phyloP scores from a whole-genome alignment of 1,140 invertebrate species.

The Aphaenogaster rudis region DNA sequence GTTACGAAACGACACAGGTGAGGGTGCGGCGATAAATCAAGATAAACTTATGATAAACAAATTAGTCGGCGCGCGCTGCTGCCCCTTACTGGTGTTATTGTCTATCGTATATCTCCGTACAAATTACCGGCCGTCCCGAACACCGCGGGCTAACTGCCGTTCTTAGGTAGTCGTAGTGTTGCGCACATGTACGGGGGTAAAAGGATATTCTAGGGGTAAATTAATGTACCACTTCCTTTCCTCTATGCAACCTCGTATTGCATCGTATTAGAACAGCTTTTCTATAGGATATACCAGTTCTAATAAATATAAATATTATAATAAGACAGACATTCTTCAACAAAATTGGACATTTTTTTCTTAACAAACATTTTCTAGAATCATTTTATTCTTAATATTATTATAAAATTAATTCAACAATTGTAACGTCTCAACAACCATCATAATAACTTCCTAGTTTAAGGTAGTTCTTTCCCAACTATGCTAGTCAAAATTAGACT shows the following conservation, averaged over 20 bases:
- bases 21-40: constrained; percentile 78
- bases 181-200: constrained; percentile 80
- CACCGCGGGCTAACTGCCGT: constrained; percentile 80
- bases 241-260: constrained; percentile 74
- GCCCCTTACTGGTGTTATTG: constrained; percentile 74
- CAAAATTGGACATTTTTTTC: not conserved
- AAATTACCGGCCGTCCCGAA: constrained; percentile 82
- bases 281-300: not conserved
- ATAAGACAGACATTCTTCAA: not conserved
- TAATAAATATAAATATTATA: constrained; percentile 25
- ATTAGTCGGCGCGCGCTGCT: constrained; percentile 78
- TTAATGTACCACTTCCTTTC: constrained; percentile 86
- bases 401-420: not conserved
- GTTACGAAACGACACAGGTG: constrained; percentile 63
- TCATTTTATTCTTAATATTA: not conserved
- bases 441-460: not conserved
- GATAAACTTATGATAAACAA: constrained; percentile 84
- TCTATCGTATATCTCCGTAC: constrained; percentile 83
- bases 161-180: constrained; percentile 76
- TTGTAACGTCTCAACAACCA: not conserved
- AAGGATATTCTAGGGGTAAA: constrained; percentile 83
- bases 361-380: not conserved
- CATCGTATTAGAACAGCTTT: constrained; percentile 52
- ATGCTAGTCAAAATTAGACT: too few species aligned
- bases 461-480: not conserved